Base-by-base conservation (phyloP, 2,113 vertebrate species). In the Sphaerodactylus townsendi region DNA sequence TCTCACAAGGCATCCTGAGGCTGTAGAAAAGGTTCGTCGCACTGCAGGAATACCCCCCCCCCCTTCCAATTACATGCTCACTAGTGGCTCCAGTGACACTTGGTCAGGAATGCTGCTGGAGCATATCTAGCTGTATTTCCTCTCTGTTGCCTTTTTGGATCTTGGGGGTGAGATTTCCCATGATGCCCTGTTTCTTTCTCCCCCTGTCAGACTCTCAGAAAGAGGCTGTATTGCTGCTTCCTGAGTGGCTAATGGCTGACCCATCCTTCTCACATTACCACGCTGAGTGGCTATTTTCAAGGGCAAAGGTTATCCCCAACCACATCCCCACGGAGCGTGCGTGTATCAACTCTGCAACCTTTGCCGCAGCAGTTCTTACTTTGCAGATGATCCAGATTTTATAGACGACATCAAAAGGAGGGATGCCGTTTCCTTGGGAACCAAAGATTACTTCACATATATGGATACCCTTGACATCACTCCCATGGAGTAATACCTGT, bases 381-480 rank as follows among this genome's bases (percentile, higher is more conserved):
- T 96, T 97, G 97, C 97, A 97, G 96, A 97, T 97, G 97, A 96
- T 95, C 96, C 96, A 96, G 97, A 97, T 98, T 96, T 96, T 97
- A 97, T 96, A 95, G 95, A 93, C 93, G 95, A 97, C 94, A 96
- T 96, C 95, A 96, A 96, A 97, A 97, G 97, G 97, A 96, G 96
- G 92, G 95, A 92, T 94, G 95, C 92, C 94, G 97, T 96, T 96
- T 96, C 96, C 97, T 96, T 98, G 97, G 97, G 97, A 98, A 97
- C 97, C 93, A 95, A 93, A 92, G 94, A 88, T 94, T 95, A 85
- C 77, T 68, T 10, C 41, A 41, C 77, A 78, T 10, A 56, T 56
- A 50, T 48, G 23, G n/a, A 25, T 15, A 13, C 37, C 17, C 19
- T 35, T 21, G 9, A 21, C 33, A 25, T 23, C 33, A n/a, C 48